Evolutionary conservation across 2,113 vertebrate species (phyloP).

Genomic region (Nasalis larvatus): DNA sequence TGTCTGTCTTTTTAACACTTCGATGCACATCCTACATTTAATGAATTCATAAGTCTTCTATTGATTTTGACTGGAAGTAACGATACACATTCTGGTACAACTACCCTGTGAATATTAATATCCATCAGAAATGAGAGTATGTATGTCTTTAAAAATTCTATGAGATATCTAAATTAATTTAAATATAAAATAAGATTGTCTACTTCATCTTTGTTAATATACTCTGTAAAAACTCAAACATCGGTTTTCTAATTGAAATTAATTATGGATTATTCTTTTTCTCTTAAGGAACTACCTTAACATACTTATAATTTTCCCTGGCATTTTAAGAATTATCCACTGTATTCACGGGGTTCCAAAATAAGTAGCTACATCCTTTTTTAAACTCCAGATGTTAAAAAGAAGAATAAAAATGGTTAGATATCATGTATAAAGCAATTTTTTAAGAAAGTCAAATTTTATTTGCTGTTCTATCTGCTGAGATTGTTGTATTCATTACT

Average conservation of each 20-base stretch:
- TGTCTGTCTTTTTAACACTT: neutral
- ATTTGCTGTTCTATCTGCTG: neutral
- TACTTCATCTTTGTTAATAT: neutral
- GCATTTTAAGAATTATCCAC: neutral
- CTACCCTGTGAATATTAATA: neutral
- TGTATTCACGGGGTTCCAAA: neutral
- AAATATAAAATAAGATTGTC: neutral
- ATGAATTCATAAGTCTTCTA: neutral
- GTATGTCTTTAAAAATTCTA: neutral
- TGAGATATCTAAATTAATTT: neutral
- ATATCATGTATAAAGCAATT: neutral
- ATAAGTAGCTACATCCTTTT: neutral
- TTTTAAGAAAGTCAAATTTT: constrained; percentile 40
- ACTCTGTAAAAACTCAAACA: neutral
- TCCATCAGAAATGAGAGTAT: neutral
- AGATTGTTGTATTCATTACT: constrained; percentile 37
- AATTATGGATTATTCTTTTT: neutral
- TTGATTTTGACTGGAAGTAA: neutral
- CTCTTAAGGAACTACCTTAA: neutral
- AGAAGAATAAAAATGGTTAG: neutral
- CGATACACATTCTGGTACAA: neutral
- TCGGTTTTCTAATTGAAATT: neutral
- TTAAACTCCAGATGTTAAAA: neutral
- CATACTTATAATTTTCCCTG: neutral
- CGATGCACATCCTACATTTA: neutral